Conservation (phyloP, 2,888 invertebrate species). For the Nomada fabriciana region DNA sequence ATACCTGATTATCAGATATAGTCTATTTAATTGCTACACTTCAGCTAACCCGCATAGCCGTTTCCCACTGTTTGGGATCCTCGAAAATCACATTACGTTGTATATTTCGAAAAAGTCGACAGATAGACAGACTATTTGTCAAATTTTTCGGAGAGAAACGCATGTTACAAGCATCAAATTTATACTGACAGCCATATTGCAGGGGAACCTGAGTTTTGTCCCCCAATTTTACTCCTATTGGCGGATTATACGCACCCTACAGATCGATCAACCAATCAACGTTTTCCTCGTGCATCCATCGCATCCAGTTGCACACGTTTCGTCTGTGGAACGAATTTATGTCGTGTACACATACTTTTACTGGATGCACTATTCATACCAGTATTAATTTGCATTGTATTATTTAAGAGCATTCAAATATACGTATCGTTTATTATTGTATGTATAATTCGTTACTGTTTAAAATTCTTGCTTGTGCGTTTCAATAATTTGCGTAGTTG, state of each 20-base stretch:
- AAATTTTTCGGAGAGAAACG: constrained; percentile 92
- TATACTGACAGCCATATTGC: constrained; percentile 99
- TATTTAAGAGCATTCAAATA: background rate
- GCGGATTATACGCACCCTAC: constrained; percentile 80
- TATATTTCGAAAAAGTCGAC: constrained; percentile 85
- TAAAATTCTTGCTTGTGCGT: background rate
- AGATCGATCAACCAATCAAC: constrained; percentile 58
- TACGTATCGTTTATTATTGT: background rate
- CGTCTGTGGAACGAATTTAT: constrained; percentile 22
- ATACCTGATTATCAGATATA: constrained; percentile 58
- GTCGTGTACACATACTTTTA: constrained; percentile 29
- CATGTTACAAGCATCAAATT: constrained; percentile 95
- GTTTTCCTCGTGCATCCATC: constrained; percentile 43
- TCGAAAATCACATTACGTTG: constrained; percentile 85
- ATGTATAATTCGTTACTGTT: background rate
- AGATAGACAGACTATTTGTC: constrained; percentile 86
- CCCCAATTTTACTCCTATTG: constrained; percentile 89
- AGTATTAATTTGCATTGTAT: constrained; percentile 11
- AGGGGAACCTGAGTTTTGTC: constrained; percentile 93
- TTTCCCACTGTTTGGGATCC: constrained; percentile 86
- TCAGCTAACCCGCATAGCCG: constrained; percentile 85
- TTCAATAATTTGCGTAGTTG: background rate
- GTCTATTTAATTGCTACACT: constrained; percentile 76
- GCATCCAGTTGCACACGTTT: constrained; percentile 36
- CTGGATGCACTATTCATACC: background rate